Evolutionary conservation across 2,888 invertebrate genomes (phyloP), one percentile per base, ranked within the genome.

Genomic region (Noctua pronuba): DNA sequence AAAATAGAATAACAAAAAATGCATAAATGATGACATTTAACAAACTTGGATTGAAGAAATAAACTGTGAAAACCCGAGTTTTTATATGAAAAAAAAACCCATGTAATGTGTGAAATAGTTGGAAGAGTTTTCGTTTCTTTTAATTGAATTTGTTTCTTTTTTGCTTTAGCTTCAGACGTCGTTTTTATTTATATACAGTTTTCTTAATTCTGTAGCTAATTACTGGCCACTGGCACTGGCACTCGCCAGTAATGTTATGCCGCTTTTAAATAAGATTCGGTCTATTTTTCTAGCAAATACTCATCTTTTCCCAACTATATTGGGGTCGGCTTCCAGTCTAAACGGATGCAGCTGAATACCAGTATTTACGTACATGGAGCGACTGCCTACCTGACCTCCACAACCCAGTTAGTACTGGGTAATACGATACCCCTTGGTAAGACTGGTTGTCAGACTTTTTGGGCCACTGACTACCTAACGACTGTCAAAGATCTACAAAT

Each of bases 121-220:
- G 44, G 2, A 77, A 55, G n/a, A 64, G 49, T 41, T 5, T 44
- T 77, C 31, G 31, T 76, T 52, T 24, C 41, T 41, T 71, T 58
- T 60, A 60, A 60, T 71, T 44, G 24, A 11, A 44, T 52, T 28
- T 1, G 21, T 13, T 75, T 18, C 7, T 41, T 74, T 49, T 76
- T 76, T 21, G 10, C 2, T 41, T 76, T 76, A 16, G 10, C 1
- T 13, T 24, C 4, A 11, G 16, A 64, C 41, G 28, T 8, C 24
- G 18, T 24, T 28, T 6, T 67, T n/a, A 18, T 35, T 52, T 77
- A 60, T 49, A 73, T 24, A n/a, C n/a, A 16, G 28, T 24, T 75
- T 77, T n/a, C 24, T 44, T 38, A 58, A 68, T 58, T 55, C 24
- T 18, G 18, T 31, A 16, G 24, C 18, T 65, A 35, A 76, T 77